Base-by-base conservation (phyloP, 2,888 invertebrate genomes). In the Ennomos fuscantarius region DNA sequence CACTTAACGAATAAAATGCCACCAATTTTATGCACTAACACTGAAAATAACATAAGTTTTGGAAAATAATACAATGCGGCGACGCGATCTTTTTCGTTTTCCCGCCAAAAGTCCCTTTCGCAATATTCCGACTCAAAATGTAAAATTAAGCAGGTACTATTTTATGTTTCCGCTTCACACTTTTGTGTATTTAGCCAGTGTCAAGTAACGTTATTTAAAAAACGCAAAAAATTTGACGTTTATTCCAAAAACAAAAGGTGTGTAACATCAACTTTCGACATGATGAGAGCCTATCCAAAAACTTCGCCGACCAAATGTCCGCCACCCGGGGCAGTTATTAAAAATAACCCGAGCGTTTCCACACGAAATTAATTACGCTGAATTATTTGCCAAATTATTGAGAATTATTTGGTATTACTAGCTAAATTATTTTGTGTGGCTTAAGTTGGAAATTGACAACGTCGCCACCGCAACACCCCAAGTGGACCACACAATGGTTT, bases 251-350 rank as follows among this genome's bases (percentile, higher is more conserved):
- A 24, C 24, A 24, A 41, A 63, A 63, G 60, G 52, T 60, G 62
- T 54, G 59, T 61, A 49, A 61, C 57, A 45, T 44, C 54, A 60
- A 58, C 60, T 60, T 60, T 56, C 43, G 32, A 42, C 8, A 44
- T 52, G 48, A 57, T 52, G 46, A 37, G 36, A 48, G 59, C 47
- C 49, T 56, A 60, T 55, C 50, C 60, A 41, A 60, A 67, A 68
- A 68, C 65, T 62, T 55, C 60, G 67, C 54, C 63, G 60, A 52
- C 70, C 68, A 67, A 65, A 68, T 68, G 70, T 60, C 64, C 66
- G 57, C 36, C 60, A 63, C 70, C 66, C 43, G 60, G 33, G 66
- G 69, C 66, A 44, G 46, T 53, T 62, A 65, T 68, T 64, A 62
- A 56, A 63, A 49, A 62, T 55, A 60, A 57, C 55, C 57, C 49